Evolutionary conservation across 2,113 vertebrate genomes (phyloP), one percentile per base, ranked within the genome.

Genomic region (Emydocephalus ijimae): DNA sequence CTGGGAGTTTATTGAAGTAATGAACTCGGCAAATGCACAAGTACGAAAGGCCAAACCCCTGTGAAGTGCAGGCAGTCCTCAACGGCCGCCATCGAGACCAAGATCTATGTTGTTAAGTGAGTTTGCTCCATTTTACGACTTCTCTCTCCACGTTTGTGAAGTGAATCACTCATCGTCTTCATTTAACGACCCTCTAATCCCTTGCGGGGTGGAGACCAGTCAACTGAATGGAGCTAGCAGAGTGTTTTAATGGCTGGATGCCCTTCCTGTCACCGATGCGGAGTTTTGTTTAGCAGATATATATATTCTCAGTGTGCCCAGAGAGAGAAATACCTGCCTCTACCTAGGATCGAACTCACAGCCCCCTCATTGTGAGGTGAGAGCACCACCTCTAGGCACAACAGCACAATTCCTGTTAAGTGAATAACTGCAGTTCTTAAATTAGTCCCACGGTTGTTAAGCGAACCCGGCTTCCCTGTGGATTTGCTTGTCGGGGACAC

Each of bases 71-170:
- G 26, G 11, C 61, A 29, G 61, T 64, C 12, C 61, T 64, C 59
- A 23, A 59, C 0, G 7, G 6, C 56, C 7, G 0, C 59, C 11
- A 11, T 26, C 6, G 9, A n/a, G 0, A 1, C 26, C 26, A 4
- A 29, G 0, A n/a, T n/a, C 26, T 64, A 12, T 5, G 26, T 29
- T 14, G 26, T 29, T 12, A 29, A 29, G 26, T 12, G 59, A 61
- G 59, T 61, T 64, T 4, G 9, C 59, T 64, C 26, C 59, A 26
- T 10, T 61, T 61, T 26, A 10, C 24, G 24, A 26, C 57, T 29
- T 29, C 11, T 29, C 26, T 64, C 59, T 1, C 26, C 59, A 64
- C 10, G 1, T 64, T 64, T 23, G 21, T 23, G n/a, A 34, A 74
- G 29, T 15, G 29, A 34, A 18, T 69, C 59, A 9, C 26, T 26